Base-by-base conservation (phyloP, 2,888 invertebrate genomes). In the Leptura quadrifasciata region DNA sequence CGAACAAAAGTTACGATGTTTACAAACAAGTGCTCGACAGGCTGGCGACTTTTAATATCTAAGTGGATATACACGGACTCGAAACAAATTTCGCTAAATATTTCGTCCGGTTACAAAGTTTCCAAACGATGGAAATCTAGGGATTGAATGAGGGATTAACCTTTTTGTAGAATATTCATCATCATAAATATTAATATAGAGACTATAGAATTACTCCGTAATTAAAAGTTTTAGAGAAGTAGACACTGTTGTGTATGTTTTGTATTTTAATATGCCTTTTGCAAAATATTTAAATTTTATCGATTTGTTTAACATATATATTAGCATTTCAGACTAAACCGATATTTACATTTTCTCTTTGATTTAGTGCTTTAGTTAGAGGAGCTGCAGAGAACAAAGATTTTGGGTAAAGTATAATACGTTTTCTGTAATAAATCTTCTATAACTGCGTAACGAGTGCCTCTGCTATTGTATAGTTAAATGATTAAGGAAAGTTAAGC, bases 261-360 rank as follows among this genome's bases (percentile, higher is more conserved):
- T 27, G 60, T 27, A 27, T 60, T 60, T 60, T 21, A 60, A 27
- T 27, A 27, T 60, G 60, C 27, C 27, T 60, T 60, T 60, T 60
- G 60, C n/a, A 27, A 24, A 24, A 60, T 27, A 60, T 60, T 60
- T 60, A 60, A 60, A 60, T 60, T 60, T 60, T 27, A 60, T 60
- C n/a, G 60, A 60, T 60, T 60, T 27, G 5, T 27, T 27, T 27
- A 60, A 60, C 60, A 27, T 27, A 27, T 27, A 27, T 60, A 60
- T 63, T 63, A 63, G 35, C 63, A 63, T 63, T 18, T 63, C 39
- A 18, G 27, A 60, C 60, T 60, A 60, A 39, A 63, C 63, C 39
- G 63, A 63, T 63, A 63, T 63, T 63, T 63, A 63, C 63, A 63
- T 63, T 63, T 63, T 27, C 60, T 31, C 57, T 60, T 60, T 35